A percentile compares a stretch with the other conserved stretches of the same genome.
phyloP scores from a whole-genome alignment of 2,113 vertebrate species.

The Verasper variegatus region DNA sequence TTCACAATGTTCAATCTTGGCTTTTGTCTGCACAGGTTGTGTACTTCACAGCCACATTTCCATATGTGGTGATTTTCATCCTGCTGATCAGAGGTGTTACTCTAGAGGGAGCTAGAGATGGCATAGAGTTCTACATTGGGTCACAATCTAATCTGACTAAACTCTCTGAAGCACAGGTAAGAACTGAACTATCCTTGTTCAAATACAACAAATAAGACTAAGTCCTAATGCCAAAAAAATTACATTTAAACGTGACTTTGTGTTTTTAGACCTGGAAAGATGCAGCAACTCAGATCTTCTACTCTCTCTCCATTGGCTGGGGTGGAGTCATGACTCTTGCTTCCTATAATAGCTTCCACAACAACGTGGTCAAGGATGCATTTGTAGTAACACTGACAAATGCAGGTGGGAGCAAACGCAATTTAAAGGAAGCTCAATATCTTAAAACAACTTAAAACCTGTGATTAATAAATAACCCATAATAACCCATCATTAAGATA shows the following conservation, averaged over 20 bases:
- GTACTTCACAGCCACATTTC: constrained; percentile 95
- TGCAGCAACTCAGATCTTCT: constrained; percentile 96
- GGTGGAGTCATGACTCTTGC: constrained; percentile 92
- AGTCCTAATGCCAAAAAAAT: background rate
- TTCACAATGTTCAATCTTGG: background rate
- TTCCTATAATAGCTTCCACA: constrained; percentile 96
- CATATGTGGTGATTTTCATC: constrained; percentile 90
- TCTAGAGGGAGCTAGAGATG: constrained; percentile 90
- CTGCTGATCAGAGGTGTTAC: constrained; percentile 91
- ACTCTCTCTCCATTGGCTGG: constrained; percentile 91
- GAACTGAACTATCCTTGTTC: background rate
- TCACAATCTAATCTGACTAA: constrained; percentile 91
- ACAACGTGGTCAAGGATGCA: constrained; percentile 91
- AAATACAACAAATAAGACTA: background rate
- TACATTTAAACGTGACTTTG: background rate
- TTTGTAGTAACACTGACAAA: constrained; percentile 91
- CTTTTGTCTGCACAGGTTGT: constrained; percentile 87
- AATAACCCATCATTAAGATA: no score
- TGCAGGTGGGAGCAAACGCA: constrained; percentile 71
- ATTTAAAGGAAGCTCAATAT: background rate
- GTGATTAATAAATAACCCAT: no score
- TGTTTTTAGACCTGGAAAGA: constrained; percentile 93
- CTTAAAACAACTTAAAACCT: background rate
- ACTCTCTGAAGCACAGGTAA: constrained; percentile 89
- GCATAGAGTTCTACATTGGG: constrained; percentile 94